Evolutionary conservation across 2,797 vertebrate species (phyloP), one percentile per base, ranked within the genome.

Genomic region (Merluccius polli): DNA sequence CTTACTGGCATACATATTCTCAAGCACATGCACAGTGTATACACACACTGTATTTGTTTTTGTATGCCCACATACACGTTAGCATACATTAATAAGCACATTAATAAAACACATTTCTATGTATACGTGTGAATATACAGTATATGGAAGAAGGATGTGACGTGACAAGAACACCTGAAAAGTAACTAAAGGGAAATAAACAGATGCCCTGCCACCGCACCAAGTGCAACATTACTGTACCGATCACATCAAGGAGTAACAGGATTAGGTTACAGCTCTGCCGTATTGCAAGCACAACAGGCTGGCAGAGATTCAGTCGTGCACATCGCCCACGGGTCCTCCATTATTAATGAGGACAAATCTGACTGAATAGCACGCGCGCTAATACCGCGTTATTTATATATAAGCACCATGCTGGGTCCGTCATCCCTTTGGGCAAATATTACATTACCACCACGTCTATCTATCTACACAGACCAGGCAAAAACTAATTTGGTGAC

Each of bases 311-410:
- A 90, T 87, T 90, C 84, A 85, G 75, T 84, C 81, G 74, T 87
- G 85, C 75, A 78, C 86, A 82, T 85, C 69, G 68, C 82, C n/a
- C 73, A 70, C 63, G 77, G 85, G 73, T 86, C 78, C 78, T 91
- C 87, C 83, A 91, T 91, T 89, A 90, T 92, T 88, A 88, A 92
- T 85, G 84, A 81, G 77, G 80, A 78, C 81, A 87, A 85, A 90
- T 83, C 85, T 89, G 85, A 90, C 88, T 89, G 85, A 91, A 83
- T 80, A 87, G 85, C 84, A 85, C 84, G 84, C 79, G 21, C 6
- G 52, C 52, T 59, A 59, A n/a, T 59, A 59, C 52, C 21, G 76
- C 85, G 82, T 86, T 91, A 88, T 91, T 91, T 87, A 59, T 59
- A 87, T 91, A 86, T 82, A 78, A 59, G 52, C 81, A 79, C 84